A percentile compares a stretch with the other conserved stretches of the same genome.
These are phyloP conservation scores for Polypedilum pembai DNA, from an alignment of 1,140 invertebrate genomes.

Conservation along the genomic window DNA sequence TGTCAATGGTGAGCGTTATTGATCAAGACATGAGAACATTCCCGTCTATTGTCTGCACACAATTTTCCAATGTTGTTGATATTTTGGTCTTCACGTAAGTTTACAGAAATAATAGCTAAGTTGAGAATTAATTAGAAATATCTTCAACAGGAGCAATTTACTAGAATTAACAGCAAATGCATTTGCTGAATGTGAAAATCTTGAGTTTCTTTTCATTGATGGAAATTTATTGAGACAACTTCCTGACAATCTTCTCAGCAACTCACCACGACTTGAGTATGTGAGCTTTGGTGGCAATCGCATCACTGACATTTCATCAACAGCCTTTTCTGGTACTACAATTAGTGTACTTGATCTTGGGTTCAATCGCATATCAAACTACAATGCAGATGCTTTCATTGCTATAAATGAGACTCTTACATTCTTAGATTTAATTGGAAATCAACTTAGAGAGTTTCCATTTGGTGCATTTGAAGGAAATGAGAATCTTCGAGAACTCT, in stretches of 20 bases:
- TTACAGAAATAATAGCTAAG: too few species aligned
- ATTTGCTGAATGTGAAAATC: too few species aligned
- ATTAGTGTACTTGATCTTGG: neutral
- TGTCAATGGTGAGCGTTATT: neutral
- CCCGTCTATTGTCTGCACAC: neutral
- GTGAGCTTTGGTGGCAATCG: conserved; percentile 37
- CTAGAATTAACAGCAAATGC: too few species aligned
- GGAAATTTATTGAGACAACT: too few species aligned
- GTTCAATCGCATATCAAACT: neutral
- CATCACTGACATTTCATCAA: neutral
- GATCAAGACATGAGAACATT: neutral
- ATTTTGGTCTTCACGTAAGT: neutral
- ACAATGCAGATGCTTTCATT: neutral
- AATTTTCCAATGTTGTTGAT: neutral
- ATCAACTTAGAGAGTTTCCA: conserved; percentile 59
- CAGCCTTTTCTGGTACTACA: neutral
- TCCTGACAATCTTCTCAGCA: too few species aligned
- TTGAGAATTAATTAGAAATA: too few species aligned
- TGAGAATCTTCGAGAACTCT: conserved; percentile 61
- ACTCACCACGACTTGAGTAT: neutral
- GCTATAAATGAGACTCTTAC: neutral
- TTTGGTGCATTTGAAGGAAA: conserved; percentile 68
- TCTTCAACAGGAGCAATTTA: too few species aligned
- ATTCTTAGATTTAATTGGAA: conserved; percentile 60
- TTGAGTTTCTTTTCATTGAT: too few species aligned